Percentiles rank a stretch among this genome's conserved stretches.
Evolutionary conservation across 1,140 invertebrate genomes (phyloP).

Genomic region (Euglossa dilemma): DNA sequence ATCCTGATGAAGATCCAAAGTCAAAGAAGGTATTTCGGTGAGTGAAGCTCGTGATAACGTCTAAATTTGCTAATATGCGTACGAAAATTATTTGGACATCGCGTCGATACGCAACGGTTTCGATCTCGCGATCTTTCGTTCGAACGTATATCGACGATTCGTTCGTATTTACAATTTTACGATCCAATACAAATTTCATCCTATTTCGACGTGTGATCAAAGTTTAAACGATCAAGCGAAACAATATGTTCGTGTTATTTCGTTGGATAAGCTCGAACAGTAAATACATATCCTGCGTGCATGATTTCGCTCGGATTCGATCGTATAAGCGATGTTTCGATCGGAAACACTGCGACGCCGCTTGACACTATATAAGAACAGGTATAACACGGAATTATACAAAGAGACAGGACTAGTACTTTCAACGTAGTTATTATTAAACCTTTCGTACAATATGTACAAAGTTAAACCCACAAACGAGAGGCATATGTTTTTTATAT

Average conservation of each 20-base stretch:
- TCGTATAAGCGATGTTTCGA: not conserved
- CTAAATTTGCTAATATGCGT: not conserved
- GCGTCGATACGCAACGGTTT: not conserved
- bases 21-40: not conserved
- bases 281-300: not conserved
- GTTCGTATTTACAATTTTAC: not conserved
- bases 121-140: not conserved
- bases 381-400: slow-evolving; percentile 77
- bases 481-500: slow-evolving; percentile 71
- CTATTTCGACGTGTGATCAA: not conserved
- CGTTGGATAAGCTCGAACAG: not conserved
- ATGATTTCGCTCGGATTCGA: not conserved
- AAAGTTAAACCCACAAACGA: slow-evolving; percentile 82
- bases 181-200: not conserved
- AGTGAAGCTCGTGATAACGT: not conserved
- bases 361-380: slow-evolving; percentile 54
- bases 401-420: slow-evolving; percentile 82
- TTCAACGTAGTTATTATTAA: slow-evolving; percentile 81
- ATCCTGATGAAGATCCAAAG: not conserved
- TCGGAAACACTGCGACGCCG: slow-evolving; percentile 23
- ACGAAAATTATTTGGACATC: not conserved
- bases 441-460: slow-evolving; percentile 80
- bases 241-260: not conserved
- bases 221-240: not conserved
- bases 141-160: not conserved